Evolutionary conservation across 2,888 invertebrate genomes (phyloP).

Genomic region (Napeogenes sylphis): DNA sequence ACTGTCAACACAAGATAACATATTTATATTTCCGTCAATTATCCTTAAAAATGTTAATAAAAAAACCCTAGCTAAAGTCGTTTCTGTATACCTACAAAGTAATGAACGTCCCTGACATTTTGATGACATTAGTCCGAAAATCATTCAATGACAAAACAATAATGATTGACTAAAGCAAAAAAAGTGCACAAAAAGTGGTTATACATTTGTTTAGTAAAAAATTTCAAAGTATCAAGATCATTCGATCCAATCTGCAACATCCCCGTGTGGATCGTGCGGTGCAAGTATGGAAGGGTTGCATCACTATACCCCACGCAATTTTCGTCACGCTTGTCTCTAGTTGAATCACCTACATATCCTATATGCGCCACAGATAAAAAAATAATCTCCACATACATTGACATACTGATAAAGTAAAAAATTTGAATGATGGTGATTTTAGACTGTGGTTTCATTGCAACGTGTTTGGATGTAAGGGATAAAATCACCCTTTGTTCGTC

Average conservation of each 20-base stretch:
- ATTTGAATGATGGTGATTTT: constrained; percentile 19
- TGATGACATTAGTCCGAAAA: not conserved
- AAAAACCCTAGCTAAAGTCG: not conserved
- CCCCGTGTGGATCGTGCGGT: constrained; percentile 21
- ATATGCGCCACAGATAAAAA: constrained; percentile 30
- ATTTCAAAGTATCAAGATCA: constrained; percentile 19
- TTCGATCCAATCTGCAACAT: constrained; percentile 8
- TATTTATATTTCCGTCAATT: not conserved
- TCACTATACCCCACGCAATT: constrained; percentile 57
- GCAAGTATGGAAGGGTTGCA: constrained; percentile 59
- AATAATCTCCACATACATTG: constrained; percentile 8
- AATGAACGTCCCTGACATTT: not conserved
- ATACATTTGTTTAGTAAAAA: not conserved
- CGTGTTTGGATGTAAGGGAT: constrained; percentile 23
- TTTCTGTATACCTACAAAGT: not conserved
- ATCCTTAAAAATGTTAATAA: not conserved
- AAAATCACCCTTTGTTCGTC: constrained; percentile 49
- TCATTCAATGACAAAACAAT: not conserved
- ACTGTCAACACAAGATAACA: not conserved
- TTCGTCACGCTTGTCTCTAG: constrained; percentile 66
- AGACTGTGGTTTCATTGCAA: constrained; percentile 38
- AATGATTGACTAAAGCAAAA: not conserved
- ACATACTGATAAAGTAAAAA: not conserved
- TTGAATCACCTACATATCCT: constrained; percentile 24
- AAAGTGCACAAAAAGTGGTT: not conserved